Base-by-base conservation (phyloP, 1,140 invertebrate genomes). In the Batillaria attramentaria region DNA sequence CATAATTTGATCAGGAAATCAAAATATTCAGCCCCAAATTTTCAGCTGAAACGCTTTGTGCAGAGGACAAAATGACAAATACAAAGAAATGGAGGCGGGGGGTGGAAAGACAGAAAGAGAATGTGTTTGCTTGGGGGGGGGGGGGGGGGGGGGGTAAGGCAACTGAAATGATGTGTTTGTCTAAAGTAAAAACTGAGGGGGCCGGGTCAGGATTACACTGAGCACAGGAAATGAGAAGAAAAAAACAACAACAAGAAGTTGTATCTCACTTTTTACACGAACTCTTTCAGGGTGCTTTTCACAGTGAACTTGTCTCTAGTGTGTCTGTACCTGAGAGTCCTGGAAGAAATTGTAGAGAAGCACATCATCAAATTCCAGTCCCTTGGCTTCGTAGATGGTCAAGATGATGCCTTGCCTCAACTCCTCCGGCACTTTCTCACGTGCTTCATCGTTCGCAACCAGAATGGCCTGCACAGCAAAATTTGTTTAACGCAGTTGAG, bases 331-430 rank as follows among this genome's bases (percentile, higher is more conserved):
- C 75, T 83, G 81, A 10, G 86, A 87, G 57, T 87, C 81, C 74
- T 85, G 84, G 78, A 87, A 87, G 74, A 87, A 86, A 78, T 87
- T 87, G 80, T 86, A 87, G 28, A 87, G 72, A 1, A 87, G 79
- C 20, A 87, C 79, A 57, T 87, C 85, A 84, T 87, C 85, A 77
- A 88, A 87, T 69, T 87, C 85, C 16, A 87, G 79, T 16, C 86
- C 85, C 66, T 87, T 87, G 8, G 86, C 70, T 70, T 87, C 86
- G 74, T 78, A 84, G 39, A 87, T 85, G 18, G 86, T 87, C 31
- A 87, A 76, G 37, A 84, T 77, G 3, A 87, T 54, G 18, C 77
- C 84, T 43, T 46, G 69, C 35, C 77, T 70, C 33, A 87, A 73
- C 72, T 86, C 84, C 46, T 84, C 78, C 10, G 85, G 85, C 3